Base-by-base conservation (phyloP, 2,797 vertebrate genomes). In the Melanotaenia maccullochi region DNA sequence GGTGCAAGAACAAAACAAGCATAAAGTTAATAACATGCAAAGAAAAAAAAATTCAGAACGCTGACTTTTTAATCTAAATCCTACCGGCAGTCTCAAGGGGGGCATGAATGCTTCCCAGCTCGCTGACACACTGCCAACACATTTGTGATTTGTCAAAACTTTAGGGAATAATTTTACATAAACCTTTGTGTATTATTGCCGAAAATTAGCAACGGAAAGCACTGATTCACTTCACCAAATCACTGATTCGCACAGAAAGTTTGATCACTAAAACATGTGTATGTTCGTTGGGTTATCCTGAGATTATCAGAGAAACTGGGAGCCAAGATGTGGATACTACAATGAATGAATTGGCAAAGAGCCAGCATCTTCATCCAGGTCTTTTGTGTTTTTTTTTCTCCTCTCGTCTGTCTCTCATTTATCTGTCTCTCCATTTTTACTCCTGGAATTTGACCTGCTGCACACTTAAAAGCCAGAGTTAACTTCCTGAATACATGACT, bases 301-400 rank as follows among this genome's bases (percentile, higher is more conserved):
- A 80, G 65, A 86, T 75, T 64, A 85, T 85, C 79, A 81, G 38
- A 52, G 56, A 65, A 82, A 38, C 55, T 57, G 51, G 35, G 65
- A 80, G 85, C 62, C 40, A 67, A 65, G 36, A 47, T 44, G 63
- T 60, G 78, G 77, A 82, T 65, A 74, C 36, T 68, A 42, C 76
- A 83, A 65, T 51, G 54, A 79, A 73, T 32, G 55, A 25, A 62
- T 32, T 84, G 83, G 65, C 70, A 38, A 32, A 0, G 22, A 69
- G 60, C 76, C 76, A 79, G 44, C 0, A 8, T 70, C 59, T 77
- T 69, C 71, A 73, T 77, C 51, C 74, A 69, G 62, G 52, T 72
- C 36, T 40, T 81, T 65, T n/a, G 5, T 71, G 56, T 60, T 77
- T 79, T 65, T 49, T 55, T 78, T 24, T 51, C 30, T 36, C 75